phyloP scores from a whole-genome alignment of 2,113 vertebrate genomes.

The Dunckerocampus dactyliophorus region DNA sequence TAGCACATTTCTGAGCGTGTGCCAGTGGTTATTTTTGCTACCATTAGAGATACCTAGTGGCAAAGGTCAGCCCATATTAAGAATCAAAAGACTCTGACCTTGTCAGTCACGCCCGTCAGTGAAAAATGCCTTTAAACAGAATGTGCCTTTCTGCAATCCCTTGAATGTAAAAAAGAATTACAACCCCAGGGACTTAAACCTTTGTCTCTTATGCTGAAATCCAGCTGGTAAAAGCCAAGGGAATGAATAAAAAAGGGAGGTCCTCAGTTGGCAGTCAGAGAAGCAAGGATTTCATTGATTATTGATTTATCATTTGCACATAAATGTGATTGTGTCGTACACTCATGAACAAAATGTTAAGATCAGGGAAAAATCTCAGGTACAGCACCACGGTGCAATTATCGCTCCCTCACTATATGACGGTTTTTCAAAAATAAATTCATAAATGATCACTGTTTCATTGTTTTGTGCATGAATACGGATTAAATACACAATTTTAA shows the following conservation, averaged over 20 bases:
- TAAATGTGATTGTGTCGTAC: conserved; percentile 11
- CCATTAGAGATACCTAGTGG: conserved; percentile 38
- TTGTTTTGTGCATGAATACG: too few relatives aligned
- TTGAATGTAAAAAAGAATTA: conserved; percentile 49
- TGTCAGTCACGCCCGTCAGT: conserved; percentile 27
- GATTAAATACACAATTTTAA: too few relatives aligned
- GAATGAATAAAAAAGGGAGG: conserved; percentile 31
- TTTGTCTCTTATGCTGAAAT: conserved; percentile 31
- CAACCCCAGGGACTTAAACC: conserved; percentile 34
- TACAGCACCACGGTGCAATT: too few relatives aligned
- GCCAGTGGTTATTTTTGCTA: conserved; percentile 38
- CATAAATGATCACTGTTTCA: too few relatives aligned
- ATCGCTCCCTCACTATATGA: too few relatives aligned
- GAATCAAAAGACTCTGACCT: conserved; percentile 30
- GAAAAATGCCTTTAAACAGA: conserved; percentile 23
- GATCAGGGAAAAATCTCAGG: neutral
- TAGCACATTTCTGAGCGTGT: conserved; percentile 25
- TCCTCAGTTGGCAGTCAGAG: conserved; percentile 21
- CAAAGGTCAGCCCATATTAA: conserved; percentile 56
- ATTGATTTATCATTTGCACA: conserved; percentile 57
- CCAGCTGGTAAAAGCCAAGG: conserved; percentile 37
- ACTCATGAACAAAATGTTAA: neutral
- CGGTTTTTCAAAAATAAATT: too few relatives aligned
- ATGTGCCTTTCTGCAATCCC: conserved; percentile 8
- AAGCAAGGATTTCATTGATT: conserved; percentile 59